phyloP scores from a whole-genome alignment of 2,113 vertebrate genomes.

The Oryzias celebensis region DNA sequence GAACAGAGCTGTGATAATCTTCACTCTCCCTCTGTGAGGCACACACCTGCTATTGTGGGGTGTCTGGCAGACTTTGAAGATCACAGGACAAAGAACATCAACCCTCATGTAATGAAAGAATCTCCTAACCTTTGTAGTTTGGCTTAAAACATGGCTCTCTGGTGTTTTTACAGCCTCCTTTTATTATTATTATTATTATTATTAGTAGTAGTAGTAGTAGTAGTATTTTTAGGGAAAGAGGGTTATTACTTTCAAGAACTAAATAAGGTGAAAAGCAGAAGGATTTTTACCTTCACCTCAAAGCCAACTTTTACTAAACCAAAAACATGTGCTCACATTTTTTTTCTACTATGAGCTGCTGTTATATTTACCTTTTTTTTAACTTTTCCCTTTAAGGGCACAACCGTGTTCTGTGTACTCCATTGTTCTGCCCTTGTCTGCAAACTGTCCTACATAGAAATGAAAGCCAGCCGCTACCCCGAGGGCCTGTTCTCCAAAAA shows the following conservation, averaged over 20 bases:
- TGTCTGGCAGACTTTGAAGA: slow-evolving; percentile 20
- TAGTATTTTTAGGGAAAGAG: too few relatives aligned
- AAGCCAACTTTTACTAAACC: not conserved
- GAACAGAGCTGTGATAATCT: slow-evolving; percentile 50
- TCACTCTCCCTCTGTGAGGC: slow-evolving; percentile 15
- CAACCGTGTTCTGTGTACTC: not conserved
- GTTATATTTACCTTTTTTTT: slow-evolving; percentile 1
- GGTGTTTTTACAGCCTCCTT: too few relatives aligned
- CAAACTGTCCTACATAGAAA: slow-evolving; percentile 15
- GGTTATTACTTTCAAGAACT: too few relatives aligned
- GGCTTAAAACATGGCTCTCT: not conserved
- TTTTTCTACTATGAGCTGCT: not conserved
- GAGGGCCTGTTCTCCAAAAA: slow-evolving; percentile 37
- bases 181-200: too few relatives aligned
- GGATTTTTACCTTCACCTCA: not conserved
- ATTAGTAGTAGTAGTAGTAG: too few relatives aligned
- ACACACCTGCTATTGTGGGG: slow-evolving; percentile 15
- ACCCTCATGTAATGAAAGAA: not conserved
- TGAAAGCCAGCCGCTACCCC: slow-evolving; percentile 51
- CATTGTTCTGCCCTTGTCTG: not conserved
- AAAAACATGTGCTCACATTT: not conserved
- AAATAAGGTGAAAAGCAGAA: not conserved
- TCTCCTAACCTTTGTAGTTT: not conserved
- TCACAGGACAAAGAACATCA: not conserved
- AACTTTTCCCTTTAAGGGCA: slow-evolving; percentile 13